Conservation (phyloP, 2,888 invertebrate species). For the Leucania comma region DNA sequence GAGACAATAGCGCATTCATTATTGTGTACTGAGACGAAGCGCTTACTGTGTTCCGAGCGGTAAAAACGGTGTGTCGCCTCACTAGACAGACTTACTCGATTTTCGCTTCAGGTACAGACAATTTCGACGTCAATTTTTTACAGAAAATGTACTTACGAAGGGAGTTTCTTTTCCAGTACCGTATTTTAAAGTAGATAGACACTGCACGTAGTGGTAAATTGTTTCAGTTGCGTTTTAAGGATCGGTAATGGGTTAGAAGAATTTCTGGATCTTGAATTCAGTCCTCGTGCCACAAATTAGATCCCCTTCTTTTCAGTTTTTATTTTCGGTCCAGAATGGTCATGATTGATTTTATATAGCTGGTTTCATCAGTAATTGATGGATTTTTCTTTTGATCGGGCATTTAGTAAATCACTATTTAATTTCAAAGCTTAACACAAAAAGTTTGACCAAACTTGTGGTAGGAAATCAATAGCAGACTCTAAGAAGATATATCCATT, state of each 20-base stretch:
- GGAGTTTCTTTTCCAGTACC: constrained; percentile 59
- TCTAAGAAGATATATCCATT: constrained; percentile 26
- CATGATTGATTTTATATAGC: constrained; percentile 48
- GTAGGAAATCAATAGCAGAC: not conserved
- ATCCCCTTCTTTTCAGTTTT: constrained; percentile 35
- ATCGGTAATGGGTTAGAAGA: constrained; percentile 34
- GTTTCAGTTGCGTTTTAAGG: constrained; percentile 46
- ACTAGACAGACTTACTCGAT: constrained; percentile 52
- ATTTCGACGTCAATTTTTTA: constrained; percentile 71
- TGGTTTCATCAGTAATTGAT: constrained; percentile 19
- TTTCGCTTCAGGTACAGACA: constrained; percentile 62
- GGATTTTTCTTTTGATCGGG: constrained; percentile 19
- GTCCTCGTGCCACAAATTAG: constrained; percentile 35
- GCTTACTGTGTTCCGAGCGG: constrained; percentile 54
- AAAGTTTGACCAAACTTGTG: not conserved
- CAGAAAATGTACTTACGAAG: constrained; percentile 28
- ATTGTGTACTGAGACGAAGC: constrained; percentile 62
- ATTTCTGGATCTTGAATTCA: constrained; percentile 44
- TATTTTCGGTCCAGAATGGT: constrained; percentile 32
- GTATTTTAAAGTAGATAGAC: constrained; percentile 57
- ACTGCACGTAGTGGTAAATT: constrained; percentile 30
- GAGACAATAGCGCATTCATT: constrained; percentile 76
- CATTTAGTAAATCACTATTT: constrained; percentile 5
- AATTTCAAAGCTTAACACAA: not conserved
- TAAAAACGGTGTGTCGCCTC: constrained; percentile 63